Conservation (phyloP, 2,888 invertebrate species). For the Steinernema scapterisci region DNA sequence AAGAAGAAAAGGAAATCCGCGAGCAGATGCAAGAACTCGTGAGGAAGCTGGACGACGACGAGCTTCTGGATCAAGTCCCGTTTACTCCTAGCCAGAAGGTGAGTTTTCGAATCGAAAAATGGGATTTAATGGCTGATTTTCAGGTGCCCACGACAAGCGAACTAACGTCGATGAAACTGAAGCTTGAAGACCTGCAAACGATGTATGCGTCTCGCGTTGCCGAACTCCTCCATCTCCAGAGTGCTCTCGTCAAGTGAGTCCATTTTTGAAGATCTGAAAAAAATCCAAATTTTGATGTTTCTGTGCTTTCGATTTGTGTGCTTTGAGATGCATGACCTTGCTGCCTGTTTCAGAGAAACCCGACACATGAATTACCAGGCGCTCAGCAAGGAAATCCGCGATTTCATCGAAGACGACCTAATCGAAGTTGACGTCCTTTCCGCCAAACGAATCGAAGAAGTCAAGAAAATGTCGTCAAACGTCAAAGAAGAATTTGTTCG, state of each 20-base stretch:
- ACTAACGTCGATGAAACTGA: background rate
- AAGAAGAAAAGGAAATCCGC: constrained; percentile 19
- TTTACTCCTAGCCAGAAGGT: background rate
- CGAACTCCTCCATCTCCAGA: background rate
- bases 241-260: background rate
- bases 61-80: background rate
- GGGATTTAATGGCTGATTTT: background rate
- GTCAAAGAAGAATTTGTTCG: constrained; percentile 7
- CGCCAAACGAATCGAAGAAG: background rate
- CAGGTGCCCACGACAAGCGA: constrained; percentile 1
- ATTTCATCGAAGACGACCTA: constrained; percentile 1
- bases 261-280: no score
- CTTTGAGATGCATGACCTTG: no score
- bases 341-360: constrained; percentile 11
- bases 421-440: constrained; percentile 6
- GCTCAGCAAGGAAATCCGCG: constrained; percentile 4
- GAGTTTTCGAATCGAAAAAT: background rate
- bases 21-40: constrained; percentile 29
- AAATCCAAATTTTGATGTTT: no score
- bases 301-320: no score
- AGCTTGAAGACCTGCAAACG: background rate
- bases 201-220: background rate
- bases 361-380: constrained; percentile 10
- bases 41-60: background rate
- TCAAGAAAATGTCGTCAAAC: constrained; percentile 3